A percentile compares a stretch with the other conserved stretches of the same genome.
Conservation (phyloP, 1,140 invertebrate genomes). For the Aporrectodea caliginosa region DNA sequence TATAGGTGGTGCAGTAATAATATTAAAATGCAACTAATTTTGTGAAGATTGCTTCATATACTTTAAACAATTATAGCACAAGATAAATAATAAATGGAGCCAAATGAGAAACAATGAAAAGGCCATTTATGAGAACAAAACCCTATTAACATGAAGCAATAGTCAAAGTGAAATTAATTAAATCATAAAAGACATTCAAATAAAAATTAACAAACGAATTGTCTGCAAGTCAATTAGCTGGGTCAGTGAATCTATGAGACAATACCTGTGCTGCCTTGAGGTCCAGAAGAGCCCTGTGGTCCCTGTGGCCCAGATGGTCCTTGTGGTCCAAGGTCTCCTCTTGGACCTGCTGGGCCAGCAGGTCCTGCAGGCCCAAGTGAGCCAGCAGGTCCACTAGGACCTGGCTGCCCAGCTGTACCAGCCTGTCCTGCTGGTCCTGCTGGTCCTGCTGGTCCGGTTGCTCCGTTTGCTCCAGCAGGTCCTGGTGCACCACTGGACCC, state of each 20-base stretch:
- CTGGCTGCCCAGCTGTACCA: conserved; percentile 2
- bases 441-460: neutral
- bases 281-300: neutral
- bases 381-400: neutral
- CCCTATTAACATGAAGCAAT: too few relatives aligned
- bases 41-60: too few relatives aligned
- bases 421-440: conserved; percentile 8
- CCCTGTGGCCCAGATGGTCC: conserved; percentile 12
- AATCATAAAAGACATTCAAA: too few relatives aligned
- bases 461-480: neutral
- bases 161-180: too few relatives aligned
- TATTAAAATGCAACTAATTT: too few relatives aligned
- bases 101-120: too few relatives aligned
- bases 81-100: too few relatives aligned
- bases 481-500: neutral
- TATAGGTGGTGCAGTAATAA: too few relatives aligned
- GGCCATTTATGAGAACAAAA: too few relatives aligned
- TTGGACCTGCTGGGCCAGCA: conserved; percentile 6
- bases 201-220: neutral
- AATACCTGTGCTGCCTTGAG: neutral
- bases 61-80: too few relatives aligned
- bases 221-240: neutral
- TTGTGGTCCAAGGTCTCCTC: conserved; percentile 3
- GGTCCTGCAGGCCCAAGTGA: neutral
- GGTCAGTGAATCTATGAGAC: neutral